Conservation (phyloP, 2,113 vertebrate species). For the human region DNA sequence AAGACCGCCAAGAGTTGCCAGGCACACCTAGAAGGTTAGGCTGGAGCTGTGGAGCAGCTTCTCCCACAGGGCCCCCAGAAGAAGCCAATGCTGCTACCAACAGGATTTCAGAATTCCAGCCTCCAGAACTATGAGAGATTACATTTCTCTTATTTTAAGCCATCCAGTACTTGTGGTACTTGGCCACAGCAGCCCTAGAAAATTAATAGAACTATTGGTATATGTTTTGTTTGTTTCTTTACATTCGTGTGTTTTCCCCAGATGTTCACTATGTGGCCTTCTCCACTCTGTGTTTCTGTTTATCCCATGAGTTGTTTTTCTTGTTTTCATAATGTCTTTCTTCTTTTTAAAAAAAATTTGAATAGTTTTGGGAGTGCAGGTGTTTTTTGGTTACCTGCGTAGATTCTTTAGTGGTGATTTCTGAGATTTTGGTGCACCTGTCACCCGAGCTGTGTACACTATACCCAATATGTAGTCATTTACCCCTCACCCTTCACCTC, state of each 20-base stretch:
- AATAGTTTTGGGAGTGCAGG: no score
- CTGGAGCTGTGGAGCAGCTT: not conserved
- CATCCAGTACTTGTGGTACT: accelerated
- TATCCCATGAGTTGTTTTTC: not conserved
- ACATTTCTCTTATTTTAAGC: not conserved
- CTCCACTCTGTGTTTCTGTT: not conserved
- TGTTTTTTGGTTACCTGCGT: no score
- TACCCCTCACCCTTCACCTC: no score
- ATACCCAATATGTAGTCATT: no score
- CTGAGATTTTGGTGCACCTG: no score
- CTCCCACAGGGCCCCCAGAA: accelerated
- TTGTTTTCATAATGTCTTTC: not conserved
- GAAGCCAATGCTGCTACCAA: not conserved
- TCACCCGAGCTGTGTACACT: no score
- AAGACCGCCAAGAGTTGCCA: accelerated
- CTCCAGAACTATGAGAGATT: not conserved
- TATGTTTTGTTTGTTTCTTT: not conserved
- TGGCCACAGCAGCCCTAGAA: not conserved
- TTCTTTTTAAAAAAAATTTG: no score
- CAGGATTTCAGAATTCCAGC: not conserved
- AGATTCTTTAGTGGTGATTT: no score
- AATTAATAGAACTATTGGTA: not conserved
- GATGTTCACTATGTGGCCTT: not conserved
- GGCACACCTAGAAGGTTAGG: no score
- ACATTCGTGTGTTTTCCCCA: not conserved